These are phyloP conservation scores for Philereme transversata DNA, from an alignment of 2,888 invertebrate genomes.

Conservation along the genomic window DNA sequence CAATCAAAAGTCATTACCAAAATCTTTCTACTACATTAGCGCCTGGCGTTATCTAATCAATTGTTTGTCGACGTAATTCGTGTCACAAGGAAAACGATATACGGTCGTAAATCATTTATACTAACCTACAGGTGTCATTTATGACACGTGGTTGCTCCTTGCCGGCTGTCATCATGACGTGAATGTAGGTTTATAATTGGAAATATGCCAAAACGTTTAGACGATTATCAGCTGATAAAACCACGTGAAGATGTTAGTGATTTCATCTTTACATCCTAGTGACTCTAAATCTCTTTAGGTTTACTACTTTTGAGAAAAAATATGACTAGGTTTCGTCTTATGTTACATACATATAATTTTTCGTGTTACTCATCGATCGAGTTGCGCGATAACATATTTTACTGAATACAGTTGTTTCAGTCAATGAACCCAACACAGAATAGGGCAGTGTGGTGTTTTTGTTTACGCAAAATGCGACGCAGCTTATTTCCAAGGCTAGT, in stretches of 20 bases:
- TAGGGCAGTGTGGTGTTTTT: constrained; percentile 10
- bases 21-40: constrained; percentile 36
- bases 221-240: constrained; percentile 58
- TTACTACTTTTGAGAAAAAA: too few relatives aligned
- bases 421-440: too few relatives aligned
- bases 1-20: constrained; percentile 14
- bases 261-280: constrained; percentile 26
- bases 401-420: too few relatives aligned
- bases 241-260: constrained; percentile 52
- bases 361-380: too few relatives aligned
- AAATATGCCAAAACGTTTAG: constrained; percentile 53
- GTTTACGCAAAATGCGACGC: constrained; percentile 15
- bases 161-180: constrained; percentile 9
- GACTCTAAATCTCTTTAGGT: constrained; percentile 20
- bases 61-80: constrained; percentile 17
- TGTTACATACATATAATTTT: too few relatives aligned
- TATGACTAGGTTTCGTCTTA: too few relatives aligned
- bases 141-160: constrained; percentile 33
- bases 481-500: constrained; percentile 14
- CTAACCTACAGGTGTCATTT: constrained; percentile 28
- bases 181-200: constrained; percentile 46
- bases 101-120: constrained; percentile 22
- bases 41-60: constrained; percentile 40
- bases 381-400: too few relatives aligned
- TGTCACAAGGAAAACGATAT: constrained; percentile 12